phyloP scores from a whole-genome alignment of 2,888 invertebrate species.

The Lasioglossum oenotherae region DNA sequence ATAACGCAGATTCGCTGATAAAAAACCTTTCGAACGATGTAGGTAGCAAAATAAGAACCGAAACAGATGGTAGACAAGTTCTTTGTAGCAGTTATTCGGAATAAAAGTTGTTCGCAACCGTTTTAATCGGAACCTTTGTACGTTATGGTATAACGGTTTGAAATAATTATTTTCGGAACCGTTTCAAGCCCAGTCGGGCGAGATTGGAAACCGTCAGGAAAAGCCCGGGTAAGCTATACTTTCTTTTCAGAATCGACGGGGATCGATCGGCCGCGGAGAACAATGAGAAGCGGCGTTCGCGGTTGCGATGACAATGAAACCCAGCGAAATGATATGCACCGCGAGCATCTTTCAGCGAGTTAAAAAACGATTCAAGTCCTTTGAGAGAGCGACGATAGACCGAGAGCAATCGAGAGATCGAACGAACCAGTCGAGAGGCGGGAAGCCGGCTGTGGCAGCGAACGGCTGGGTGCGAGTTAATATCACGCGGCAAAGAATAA shows the following conservation, averaged over 20 bases:
- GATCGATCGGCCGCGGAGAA: not conserved
- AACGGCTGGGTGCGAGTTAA: conserved; percentile 6
- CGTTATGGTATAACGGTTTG: not conserved
- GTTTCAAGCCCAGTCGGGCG: not conserved
- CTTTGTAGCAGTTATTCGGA: not conserved
- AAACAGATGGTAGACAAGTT: not conserved
- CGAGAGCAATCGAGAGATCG: conserved; percentile 21
- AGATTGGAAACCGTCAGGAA: not conserved
- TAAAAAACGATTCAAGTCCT: conserved; percentile 27
- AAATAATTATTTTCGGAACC: not conserved
- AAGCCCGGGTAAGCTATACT: not conserved
- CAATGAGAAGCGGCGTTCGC: not conserved
- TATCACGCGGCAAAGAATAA: conserved; percentile 40
- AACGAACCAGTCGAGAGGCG: conserved; percentile 14
- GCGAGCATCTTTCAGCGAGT: conserved; percentile 3
- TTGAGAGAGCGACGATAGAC: not conserved
- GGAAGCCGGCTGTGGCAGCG: not conserved
- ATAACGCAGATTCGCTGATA: not conserved
- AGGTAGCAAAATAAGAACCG: not conserved
- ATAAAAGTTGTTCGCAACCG: not conserved
- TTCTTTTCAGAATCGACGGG: not conserved
- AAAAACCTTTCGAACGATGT: not conserved
- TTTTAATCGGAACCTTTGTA: not conserved
- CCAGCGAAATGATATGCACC: conserved; percentile 17
- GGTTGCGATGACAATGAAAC: conserved; percentile 13